Percentiles rank a stretch among this genome's conserved stretches.
Conservation (phyloP, 2,113 vertebrate species). For the Corythoichthys intestinalis region DNA sequence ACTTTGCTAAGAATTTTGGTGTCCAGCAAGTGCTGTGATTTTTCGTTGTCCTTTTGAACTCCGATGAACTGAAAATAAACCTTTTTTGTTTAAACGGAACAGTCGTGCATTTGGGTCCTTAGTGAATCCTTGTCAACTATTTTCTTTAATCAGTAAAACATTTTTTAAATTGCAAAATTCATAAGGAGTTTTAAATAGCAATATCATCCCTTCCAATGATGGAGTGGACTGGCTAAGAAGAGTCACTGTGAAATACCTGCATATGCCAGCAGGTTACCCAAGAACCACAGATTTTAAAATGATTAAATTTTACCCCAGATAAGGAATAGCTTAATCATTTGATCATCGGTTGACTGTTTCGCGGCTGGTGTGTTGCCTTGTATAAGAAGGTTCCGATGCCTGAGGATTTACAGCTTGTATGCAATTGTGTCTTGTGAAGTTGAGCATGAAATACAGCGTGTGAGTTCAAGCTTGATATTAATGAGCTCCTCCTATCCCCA, state of each 20-base stretch:
- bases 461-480: slow-evolving; percentile 46
- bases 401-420: slow-evolving; percentile 35
- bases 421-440: slow-evolving; percentile 42
- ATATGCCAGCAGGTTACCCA: neutral
- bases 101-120: too few species aligned
- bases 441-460: slow-evolving; percentile 16
- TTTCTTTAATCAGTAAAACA: too few species aligned
- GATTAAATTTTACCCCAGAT: slow-evolving; percentile 55
- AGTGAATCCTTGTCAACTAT: too few species aligned
- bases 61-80: too few species aligned
- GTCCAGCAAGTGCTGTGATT: too few species aligned
- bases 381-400: slow-evolving; percentile 22
- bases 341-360: slow-evolving; percentile 11
- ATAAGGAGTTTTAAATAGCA: too few species aligned
- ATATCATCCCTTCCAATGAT: too few species aligned
- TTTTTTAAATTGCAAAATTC: too few species aligned
- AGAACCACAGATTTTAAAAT: slow-evolving; percentile 31
- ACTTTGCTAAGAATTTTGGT: too few species aligned
- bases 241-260: neutral
- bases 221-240: neutral
- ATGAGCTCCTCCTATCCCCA: slow-evolving; percentile 56
- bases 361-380: slow-evolving; percentile 6
- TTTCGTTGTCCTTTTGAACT: too few species aligned
- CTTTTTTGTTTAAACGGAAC: too few species aligned
- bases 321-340: slow-evolving; percentile 29